A percentile compares a stretch with the other conserved stretches of the same genome.
Evolutionary conservation across 2,113 vertebrate species (phyloP).

Genomic region (Brienomyrus brachyistius): DNA sequence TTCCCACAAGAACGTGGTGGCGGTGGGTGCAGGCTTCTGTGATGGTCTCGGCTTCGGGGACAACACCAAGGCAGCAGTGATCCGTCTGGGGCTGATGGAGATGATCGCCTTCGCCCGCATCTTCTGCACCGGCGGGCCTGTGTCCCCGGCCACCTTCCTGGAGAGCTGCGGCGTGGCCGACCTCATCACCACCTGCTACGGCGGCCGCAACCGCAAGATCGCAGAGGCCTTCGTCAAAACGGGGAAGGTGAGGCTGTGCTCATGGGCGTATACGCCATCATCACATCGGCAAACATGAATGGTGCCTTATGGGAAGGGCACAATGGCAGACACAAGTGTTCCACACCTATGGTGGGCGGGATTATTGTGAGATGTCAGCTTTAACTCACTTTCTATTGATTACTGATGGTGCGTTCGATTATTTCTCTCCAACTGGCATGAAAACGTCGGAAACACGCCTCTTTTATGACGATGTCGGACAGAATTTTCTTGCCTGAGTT

Average conservation of each 20-base stretch:
- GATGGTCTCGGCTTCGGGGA: conserved; percentile 88
- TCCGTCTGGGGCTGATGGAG: conserved; percentile 93
- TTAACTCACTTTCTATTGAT: neutral
- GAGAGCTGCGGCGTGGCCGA: conserved; percentile 93
- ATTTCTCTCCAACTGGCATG: too few species aligned
- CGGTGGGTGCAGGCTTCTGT: conserved; percentile 89
- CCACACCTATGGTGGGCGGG: neutral
- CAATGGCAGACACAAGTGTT: neutral
- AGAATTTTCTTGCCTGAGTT: too few species aligned
- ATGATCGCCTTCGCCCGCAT: conserved; percentile 85
- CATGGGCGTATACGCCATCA: neutral
- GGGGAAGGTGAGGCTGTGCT: conserved; percentile 68
- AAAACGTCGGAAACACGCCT: too few species aligned
- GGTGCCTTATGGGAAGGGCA: neutral
- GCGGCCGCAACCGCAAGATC: conserved; percentile 86
- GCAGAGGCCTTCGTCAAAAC: conserved; percentile 85
- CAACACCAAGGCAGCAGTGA: conserved; percentile 94
- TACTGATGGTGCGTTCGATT: neutral
- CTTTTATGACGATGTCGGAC: too few species aligned
- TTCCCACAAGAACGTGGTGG: conserved; percentile 73
- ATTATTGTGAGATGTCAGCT: neutral
- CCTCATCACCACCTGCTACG: conserved; percentile 95
- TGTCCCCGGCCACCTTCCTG: conserved; percentile 78
- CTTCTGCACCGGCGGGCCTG: conserved; percentile 74
- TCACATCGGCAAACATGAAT: neutral